These are phyloP conservation scores for Zaprionus vittiger DNA, from an alignment of 1,140 invertebrate genomes.

Conservation along the genomic window DNA sequence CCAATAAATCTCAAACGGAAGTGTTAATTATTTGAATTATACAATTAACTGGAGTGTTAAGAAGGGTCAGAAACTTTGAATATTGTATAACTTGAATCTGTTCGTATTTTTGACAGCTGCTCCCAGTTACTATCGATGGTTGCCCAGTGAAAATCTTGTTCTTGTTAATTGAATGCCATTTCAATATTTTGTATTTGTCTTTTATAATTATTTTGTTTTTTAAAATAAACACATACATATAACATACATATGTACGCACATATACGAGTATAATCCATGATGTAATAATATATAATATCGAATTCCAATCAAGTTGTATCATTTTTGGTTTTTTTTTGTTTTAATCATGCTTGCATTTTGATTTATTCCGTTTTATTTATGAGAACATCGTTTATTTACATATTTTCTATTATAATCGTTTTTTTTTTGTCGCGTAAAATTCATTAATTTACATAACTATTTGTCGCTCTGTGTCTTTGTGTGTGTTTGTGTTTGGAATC, in stretches of 20 bases:
- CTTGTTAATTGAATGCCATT: constrained; percentile 69
- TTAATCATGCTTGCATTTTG: constrained; percentile 34
- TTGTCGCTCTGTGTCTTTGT: constrained; percentile 7
- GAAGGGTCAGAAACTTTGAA: neutral
- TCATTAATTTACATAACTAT: constrained; percentile 54
- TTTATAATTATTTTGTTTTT: constrained; percentile 52
- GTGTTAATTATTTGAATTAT: neutral
- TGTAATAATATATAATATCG: constrained; percentile 47
- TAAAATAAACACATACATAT: constrained; percentile 70
- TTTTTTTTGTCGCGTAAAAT: constrained; percentile 43
- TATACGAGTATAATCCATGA: constrained; percentile 43
- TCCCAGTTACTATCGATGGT: too few species aligned
- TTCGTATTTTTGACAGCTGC: too few species aligned
- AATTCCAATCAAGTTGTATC: constrained; percentile 38
- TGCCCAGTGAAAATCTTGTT: constrained; percentile 12
- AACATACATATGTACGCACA: constrained; percentile 48
- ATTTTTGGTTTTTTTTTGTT: constrained; percentile 4
- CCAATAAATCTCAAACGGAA: neutral
- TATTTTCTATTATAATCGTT: constrained; percentile 33
- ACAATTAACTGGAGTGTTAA: neutral
- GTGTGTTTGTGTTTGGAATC: constrained; percentile 25
- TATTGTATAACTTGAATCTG: neutral
- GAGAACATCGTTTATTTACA: constrained; percentile 70
- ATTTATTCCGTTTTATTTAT: constrained; percentile 51
- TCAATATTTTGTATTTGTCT: constrained; percentile 62